Evolutionary conservation across 2,888 invertebrate genomes (phyloP).

Genomic region (Endomychus coccineus): DNA sequence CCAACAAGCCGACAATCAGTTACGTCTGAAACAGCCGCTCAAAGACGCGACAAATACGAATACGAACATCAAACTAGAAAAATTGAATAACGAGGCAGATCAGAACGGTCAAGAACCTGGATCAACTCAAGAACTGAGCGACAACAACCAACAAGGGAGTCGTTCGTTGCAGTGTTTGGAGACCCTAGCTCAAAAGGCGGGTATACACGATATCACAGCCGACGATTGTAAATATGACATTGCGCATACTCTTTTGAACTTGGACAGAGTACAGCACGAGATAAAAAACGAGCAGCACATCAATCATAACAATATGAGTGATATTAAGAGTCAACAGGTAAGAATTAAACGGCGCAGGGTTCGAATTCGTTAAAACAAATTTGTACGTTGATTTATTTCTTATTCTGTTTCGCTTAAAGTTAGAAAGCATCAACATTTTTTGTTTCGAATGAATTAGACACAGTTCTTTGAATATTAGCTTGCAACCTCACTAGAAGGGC

Average conservation of each 20-base stretch:
- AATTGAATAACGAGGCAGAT: constrained; percentile 34
- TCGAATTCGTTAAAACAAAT: too few relatives aligned
- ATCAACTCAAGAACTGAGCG: constrained; percentile 33
- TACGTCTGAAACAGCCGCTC: constrained; percentile 42
- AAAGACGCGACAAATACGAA: constrained; percentile 43
- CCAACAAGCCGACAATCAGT: constrained; percentile 46
- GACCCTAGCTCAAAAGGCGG: constrained; percentile 65
- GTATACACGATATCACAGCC: constrained; percentile 55
- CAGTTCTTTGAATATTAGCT: too few relatives aligned
- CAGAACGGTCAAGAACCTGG: constrained; percentile 37
- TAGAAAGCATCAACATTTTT: too few relatives aligned
- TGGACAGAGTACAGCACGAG: constrained; percentile 49
- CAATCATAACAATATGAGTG: constrained; percentile 34
- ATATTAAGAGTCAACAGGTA: constrained; percentile 38
- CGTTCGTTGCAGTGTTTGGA: constrained; percentile 61
- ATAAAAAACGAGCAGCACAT: constrained; percentile 14
- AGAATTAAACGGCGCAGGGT: too few relatives aligned
- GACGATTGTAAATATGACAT: constrained; percentile 67
- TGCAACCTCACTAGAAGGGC: too few relatives aligned
- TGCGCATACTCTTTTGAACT: constrained; percentile 55
- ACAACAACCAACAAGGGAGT: constrained; percentile 32
- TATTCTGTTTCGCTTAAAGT: too few relatives aligned
- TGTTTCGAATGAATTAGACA: too few relatives aligned
- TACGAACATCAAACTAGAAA: constrained; percentile 31
- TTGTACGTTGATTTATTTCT: too few relatives aligned